Conservation (phyloP, 2,797 vertebrate genomes). For the Sphenodon punctatus region DNA sequence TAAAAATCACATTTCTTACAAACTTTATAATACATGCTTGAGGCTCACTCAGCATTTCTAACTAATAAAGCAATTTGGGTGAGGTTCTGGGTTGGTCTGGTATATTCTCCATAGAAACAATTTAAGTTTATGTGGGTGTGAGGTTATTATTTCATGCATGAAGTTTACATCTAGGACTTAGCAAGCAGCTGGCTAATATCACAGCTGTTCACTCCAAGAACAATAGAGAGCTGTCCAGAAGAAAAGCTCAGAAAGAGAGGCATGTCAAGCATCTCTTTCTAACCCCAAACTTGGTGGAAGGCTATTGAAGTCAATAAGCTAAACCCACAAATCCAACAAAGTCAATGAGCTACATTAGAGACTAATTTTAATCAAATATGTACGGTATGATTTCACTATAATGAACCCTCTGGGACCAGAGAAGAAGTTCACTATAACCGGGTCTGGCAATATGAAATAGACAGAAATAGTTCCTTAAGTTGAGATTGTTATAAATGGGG, state of each 20-base stretch:
- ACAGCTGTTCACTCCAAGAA: slow-evolving; percentile 42
- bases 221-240: slow-evolving; percentile 42
- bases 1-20: background rate
- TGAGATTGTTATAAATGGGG: too few species aligned
- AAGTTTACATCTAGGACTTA: slow-evolving; percentile 29
- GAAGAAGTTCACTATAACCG: too few species aligned
- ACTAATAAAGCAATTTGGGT: background rate
- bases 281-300: background rate
- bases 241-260: background rate
- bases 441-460: too few species aligned
- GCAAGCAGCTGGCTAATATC: slow-evolving; percentile 37
- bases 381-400: too few species aligned
- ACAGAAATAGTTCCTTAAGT: too few species aligned
- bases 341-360: background rate
- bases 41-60: background rate
- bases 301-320: background rate
- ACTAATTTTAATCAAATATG: background rate
- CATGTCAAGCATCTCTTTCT: background rate
- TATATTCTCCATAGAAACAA: slow-evolving; percentile 51
- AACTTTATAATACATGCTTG: background rate
- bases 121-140: slow-evolving; percentile 37
- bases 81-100: slow-evolving; percentile 19
- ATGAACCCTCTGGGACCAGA: too few species aligned
- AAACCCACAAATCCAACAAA: background rate
- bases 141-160: slow-evolving; percentile 61